phyloP scores from a whole-genome alignment of 2,797 vertebrate species.

The Rhinophrynus dorsalis region DNA sequence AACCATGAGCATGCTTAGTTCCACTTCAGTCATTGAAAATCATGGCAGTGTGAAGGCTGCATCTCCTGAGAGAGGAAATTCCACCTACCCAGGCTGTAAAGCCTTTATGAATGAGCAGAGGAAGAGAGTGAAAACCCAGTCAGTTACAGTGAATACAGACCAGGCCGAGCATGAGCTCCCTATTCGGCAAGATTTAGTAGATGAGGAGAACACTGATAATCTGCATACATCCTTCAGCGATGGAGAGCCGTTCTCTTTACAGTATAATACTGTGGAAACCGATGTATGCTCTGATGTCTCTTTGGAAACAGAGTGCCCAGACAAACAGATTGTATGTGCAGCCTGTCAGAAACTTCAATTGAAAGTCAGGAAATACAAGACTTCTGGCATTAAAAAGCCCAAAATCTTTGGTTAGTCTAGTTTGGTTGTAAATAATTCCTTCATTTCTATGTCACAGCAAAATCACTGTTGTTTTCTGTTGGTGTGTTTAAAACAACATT shows the following conservation, averaged over 20 bases:
- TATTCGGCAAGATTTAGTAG: neutral
- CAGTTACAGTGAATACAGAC: neutral
- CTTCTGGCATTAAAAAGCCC: neutral
- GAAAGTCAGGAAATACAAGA: neutral
- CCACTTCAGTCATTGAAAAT: neutral
- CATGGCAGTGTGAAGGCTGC: neutral
- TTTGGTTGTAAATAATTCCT: neutral
- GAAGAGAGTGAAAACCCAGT: neutral
- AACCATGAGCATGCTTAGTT: neutral
- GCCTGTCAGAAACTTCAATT: conserved; percentile 1
- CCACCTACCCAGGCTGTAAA: neutral
- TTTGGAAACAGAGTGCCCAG: too few relatives aligned
- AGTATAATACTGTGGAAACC: neutral
- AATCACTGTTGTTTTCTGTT: too few relatives aligned
- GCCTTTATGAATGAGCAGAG: neutral
- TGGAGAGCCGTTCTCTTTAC: neutral
- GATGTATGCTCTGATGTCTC: neutral
- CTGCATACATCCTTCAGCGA: neutral
- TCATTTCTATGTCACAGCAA: too few relatives aligned
- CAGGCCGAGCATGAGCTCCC: too few relatives aligned
- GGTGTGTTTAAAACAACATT: too few relatives aligned
- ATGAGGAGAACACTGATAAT: neutral
- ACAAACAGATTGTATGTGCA: conserved; percentile 4
- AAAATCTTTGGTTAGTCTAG: conserved; percentile 7
- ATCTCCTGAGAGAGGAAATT: neutral